Evolutionary conservation across 1,140 invertebrate species (phyloP).

Genomic region (Drosophila oshimai): DNA sequence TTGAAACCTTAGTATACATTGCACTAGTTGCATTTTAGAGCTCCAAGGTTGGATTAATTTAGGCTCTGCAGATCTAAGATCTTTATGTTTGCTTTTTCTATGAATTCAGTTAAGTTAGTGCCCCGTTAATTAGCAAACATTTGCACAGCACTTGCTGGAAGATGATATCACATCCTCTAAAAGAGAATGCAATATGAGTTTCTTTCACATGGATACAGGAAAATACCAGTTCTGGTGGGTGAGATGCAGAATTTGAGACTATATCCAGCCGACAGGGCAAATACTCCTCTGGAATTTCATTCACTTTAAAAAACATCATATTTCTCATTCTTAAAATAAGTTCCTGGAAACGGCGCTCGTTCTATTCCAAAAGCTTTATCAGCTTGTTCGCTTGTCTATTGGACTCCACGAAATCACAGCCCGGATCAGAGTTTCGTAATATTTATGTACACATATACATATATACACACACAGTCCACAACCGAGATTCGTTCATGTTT

Average conservation of each 20-base stretch:
- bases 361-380: constrained; percentile 24
- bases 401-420: constrained; percentile 1
- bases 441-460: neutral
- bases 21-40: constrained; percentile 39
- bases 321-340: neutral
- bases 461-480: constrained; percentile 1
- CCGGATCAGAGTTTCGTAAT: constrained; percentile 9
- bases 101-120: constrained; percentile 40
- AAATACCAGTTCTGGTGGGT: constrained; percentile 45
- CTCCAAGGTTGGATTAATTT: constrained; percentile 69
- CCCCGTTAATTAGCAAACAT: constrained; percentile 71
- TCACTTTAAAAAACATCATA: neutral
- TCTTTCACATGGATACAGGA: constrained; percentile 23
- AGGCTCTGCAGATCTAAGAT: constrained; percentile 19
- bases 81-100: constrained; percentile 9
- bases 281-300: constrained; percentile 1
- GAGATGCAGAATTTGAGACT: neutral
- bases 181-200: neutral
- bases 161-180: constrained; percentile 58
- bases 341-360: constrained; percentile 14
- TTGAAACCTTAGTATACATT: constrained; percentile 1
- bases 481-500: neutral
- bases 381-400: too few species aligned
- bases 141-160: constrained; percentile 19
- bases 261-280: neutral